Percentiles rank a stretch among this genome's conserved stretches.
Evolutionary conservation across 2,888 invertebrate species (phyloP).

Genomic region (Polydrusus pterygomalis): DNA sequence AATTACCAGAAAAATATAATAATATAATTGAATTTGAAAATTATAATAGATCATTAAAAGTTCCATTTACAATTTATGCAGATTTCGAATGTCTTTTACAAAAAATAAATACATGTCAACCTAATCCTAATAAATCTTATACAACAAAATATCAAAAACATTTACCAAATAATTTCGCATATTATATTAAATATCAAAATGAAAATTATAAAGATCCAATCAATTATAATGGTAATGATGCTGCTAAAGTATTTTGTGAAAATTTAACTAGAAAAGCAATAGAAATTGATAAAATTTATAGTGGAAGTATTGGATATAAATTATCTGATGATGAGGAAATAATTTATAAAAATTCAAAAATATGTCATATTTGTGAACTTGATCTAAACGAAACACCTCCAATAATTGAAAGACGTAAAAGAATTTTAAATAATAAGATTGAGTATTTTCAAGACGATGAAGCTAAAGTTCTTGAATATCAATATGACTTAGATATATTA

Average conservation of each 20-base stretch:
- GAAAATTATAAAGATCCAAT: background rate
- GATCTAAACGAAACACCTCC: constrained; percentile 1
- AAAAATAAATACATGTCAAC: constrained; percentile 1
- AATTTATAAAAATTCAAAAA: constrained; percentile 1
- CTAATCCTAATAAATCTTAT: background rate
- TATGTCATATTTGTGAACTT: background rate
- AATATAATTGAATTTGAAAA: background rate
- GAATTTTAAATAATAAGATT: background rate
- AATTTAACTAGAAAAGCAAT: background rate
- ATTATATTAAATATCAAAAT: background rate
- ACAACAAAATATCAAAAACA: constrained; percentile 6
- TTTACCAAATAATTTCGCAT: constrained; percentile 4
- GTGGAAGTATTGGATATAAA: background rate
- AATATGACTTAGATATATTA: background rate
- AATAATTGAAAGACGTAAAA: background rate
- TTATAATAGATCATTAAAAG: background rate
- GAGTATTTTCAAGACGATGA: background rate
- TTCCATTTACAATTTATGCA: background rate
- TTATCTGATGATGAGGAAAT: background rate
- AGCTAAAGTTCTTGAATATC: background rate
- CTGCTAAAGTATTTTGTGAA: constrained; percentile 7
- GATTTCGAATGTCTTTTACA: constrained; percentile 4
- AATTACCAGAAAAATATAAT: constrained; percentile 8
- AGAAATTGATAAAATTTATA: background rate
- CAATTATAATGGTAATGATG: constrained; percentile 1